Base-by-base conservation (phyloP, 2,888 invertebrate species). In the Agrotis puta region DNA sequence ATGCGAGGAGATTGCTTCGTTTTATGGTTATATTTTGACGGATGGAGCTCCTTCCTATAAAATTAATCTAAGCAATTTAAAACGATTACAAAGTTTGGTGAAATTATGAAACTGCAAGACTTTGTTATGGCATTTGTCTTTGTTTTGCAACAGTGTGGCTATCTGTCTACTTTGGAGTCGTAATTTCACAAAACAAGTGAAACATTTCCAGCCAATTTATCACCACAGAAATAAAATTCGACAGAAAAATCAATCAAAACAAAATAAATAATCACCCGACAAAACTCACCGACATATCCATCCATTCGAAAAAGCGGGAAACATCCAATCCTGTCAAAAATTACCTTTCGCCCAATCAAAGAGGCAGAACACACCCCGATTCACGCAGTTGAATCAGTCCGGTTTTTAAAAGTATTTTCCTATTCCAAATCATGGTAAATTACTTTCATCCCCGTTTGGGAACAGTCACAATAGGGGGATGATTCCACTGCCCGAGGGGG, bases 371-470 rank as follows among this genome's bases (percentile, higher is more conserved):
- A 79, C 83, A 80, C 76, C 79, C 70, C 62, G 73, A 84, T 82
- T 80, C 84, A 83, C 78, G 69, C 80, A 76, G 77, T 76, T 82
- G 72, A 83, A 79, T 85, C 84, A 82, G 81, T 79, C 78, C 53
- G 70, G 65, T 73, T 79, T 84, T 70, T 69, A 61, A 83, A 86
- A 83, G 85, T 85, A 88, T 88, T 90, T 88, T 88, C 89, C 85
- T 87, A 89, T 92, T 91, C 90, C 88, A 89, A 92, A 92, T 91
- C 91, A 91, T 89, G 88, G 87, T 87, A 91, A 93, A 93, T 94
- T 94, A 91, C 92, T 91, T 92, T 92, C 88, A 90, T 91, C 89
- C 89, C 87, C 86, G 91, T 90, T 89, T 86, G 83, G 90, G 88
- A 84, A 85, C 82, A 81, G 86, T 76, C 85, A 85, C 92, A 92